Evolutionary conservation across 2,888 invertebrate genomes (phyloP), one percentile per base, ranked within the genome.

Genomic region (Amorpha juglandis): DNA sequence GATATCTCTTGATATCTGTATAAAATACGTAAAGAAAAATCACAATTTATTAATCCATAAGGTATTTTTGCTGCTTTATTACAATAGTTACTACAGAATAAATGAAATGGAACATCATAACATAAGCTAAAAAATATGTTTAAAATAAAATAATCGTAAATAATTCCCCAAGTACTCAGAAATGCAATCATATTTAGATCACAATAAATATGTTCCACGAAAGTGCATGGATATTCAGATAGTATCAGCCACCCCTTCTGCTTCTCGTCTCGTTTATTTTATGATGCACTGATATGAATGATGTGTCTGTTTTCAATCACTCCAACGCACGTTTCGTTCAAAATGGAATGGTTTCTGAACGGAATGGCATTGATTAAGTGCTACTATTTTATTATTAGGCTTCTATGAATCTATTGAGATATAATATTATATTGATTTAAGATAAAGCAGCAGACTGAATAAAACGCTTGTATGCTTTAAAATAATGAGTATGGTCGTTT

Each of bases 201-300:
- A 19, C 6, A 58, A 19, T 58, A 58, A n/a, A 35, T 16, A 38
- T 38, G 19, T 58, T 58, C 52, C 27, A 14, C 11, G 19, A 19
- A 58, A 38, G 42, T 38, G 42, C 33, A 52, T 21, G 12, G n/a
- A 21, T 47, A 27, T 47, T 62, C 51, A 35, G 16, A 35, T 63
- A n/a, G n/a, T n/a, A 51, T 51, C 27, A 38, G 50, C 21, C 48
- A 63, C 63, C 47, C 38, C 51, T 63, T 51, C 48, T 63, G 63
- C 16, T 63, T 51, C 63, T 50, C 50, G 51, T 63, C 63, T 63
- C 11, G 51, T 63, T 63, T 63, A 63, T 63, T 63, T 63, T 51
- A 51, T 51, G 63, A 50, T 50, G 35, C 63, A 51, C 19, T 38
- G 35, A 38, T 63, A 63, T 38, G 35, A 51, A 42, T 16, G 33